Evolutionary conservation across 2,888 invertebrate genomes (phyloP).

Genomic region (Rotaria magnacalcarata): DNA sequence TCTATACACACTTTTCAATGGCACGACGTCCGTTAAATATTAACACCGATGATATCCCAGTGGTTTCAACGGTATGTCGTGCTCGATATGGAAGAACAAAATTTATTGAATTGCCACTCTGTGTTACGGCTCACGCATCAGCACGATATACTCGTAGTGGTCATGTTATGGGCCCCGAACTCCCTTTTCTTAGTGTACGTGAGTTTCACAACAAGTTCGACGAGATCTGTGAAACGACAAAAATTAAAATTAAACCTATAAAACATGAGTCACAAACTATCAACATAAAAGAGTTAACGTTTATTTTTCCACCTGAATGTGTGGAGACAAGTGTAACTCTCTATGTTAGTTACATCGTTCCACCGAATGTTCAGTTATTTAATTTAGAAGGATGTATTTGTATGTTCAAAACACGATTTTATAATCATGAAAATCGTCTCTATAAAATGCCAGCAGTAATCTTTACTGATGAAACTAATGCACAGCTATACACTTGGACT

Average conservation of each 20-base stretch:
- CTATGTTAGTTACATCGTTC: neutral
- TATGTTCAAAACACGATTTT: neutral
- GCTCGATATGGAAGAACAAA: neutral
- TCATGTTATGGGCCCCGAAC: neutral
- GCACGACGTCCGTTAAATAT: neutral
- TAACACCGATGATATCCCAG: neutral
- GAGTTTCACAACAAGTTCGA: neutral
- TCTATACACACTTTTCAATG: neutral
- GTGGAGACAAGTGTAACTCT: neutral
- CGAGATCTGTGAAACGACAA: neutral
- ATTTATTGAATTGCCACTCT: neutral
- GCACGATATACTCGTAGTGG: neutral
- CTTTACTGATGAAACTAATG: neutral
- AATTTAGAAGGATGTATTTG: neutral
- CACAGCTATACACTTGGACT: neutral
- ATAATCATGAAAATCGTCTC: neutral
- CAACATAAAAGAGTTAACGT: neutral
- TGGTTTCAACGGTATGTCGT: neutral
- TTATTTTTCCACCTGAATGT: neutral
- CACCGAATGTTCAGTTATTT: neutral
- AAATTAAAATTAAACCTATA: neutral
- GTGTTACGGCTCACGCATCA: neutral
- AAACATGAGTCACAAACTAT: neutral
- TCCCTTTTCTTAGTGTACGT: neutral
- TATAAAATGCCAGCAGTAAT: neutral